These are phyloP conservation scores for Sylvietta virens DNA, from an alignment of 2,113 vertebrate genomes.

Conservation along the genomic window DNA sequence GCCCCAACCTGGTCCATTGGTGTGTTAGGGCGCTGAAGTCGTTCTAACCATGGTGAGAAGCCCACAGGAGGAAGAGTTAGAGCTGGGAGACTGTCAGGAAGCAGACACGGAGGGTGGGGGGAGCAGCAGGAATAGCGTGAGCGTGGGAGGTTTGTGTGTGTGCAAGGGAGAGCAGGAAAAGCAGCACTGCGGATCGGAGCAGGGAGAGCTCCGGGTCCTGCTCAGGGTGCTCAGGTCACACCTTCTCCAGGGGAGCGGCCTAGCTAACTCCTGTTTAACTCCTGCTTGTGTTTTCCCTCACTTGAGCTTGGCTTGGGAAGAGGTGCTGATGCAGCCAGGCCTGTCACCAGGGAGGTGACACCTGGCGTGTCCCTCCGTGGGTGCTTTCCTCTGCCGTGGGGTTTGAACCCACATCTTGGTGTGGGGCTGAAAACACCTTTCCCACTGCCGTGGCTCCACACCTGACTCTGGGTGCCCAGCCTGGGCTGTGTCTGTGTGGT, in stretches of 20 bases:
- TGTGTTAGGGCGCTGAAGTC: background rate
- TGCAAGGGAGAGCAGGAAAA: background rate
- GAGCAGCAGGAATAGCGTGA: background rate
- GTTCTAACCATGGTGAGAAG: background rate
- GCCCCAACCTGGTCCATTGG: rapidly evolving
- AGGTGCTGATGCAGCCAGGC: background rate
- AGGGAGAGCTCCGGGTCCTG: background rate
- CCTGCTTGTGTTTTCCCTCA: background rate
- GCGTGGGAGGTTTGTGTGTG: background rate
- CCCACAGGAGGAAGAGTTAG: background rate
- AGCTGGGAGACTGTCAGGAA: background rate
- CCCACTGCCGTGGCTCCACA: rapidly evolving
- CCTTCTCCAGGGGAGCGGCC: background rate
- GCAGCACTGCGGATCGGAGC: rapidly evolving
- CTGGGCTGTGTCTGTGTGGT: background rate
- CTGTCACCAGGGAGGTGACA: background rate
- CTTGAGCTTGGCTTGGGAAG: background rate
- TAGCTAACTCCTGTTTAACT: rapidly evolving
- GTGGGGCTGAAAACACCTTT: background rate
- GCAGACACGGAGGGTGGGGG: background rate
- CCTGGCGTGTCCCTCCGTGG: rapidly evolving
- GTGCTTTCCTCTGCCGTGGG: background rate
- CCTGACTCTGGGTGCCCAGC: background rate
- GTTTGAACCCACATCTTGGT: background rate
- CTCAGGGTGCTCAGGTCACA: background rate